Evolutionary conservation across 2,888 invertebrate genomes (phyloP).

Genomic region (Icerya purchasi): DNA sequence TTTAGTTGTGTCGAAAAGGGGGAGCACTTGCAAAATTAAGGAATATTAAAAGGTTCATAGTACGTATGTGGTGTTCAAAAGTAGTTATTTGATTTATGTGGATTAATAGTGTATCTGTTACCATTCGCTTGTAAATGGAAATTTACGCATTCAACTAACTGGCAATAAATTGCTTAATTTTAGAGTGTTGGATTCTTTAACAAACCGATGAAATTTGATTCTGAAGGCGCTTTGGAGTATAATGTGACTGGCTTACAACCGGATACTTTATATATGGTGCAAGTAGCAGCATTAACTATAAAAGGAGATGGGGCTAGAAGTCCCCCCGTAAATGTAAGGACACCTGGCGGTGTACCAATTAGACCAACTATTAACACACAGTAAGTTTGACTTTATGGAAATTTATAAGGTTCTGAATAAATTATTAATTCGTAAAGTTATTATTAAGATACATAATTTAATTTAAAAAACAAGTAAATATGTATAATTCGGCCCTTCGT

Average conservation of each 20-base stretch:
- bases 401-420: no score
- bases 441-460: no score
- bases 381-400: slow-evolving; percentile 30
- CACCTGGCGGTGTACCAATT: slow-evolving; percentile 82
- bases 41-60: no score
- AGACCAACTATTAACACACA: slow-evolving; percentile 60
- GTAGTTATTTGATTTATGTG: no score
- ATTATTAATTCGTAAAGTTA: no score
- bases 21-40: no score
- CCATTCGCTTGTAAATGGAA: background rate
- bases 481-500: no score
- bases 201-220: slow-evolving; percentile 69
- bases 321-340: slow-evolving; percentile 60
- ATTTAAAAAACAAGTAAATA: no score
- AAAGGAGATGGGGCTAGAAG: slow-evolving; percentile 93
- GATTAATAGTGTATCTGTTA: background rate
- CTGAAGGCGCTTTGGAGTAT: slow-evolving; percentile 54
- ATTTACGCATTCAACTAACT: background rate
- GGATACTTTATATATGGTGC: slow-evolving; percentile 79
- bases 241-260: slow-evolving; percentile 81
- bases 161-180: background rate
- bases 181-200: slow-evolving; percentile 40
- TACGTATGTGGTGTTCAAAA: no score
- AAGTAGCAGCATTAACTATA: slow-evolving; percentile 86
- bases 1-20: no score